Percentiles rank a stretch among this genome's conserved stretches.
Conservation (phyloP, 2,797 vertebrate species). For the Diplodus puntazzo region DNA sequence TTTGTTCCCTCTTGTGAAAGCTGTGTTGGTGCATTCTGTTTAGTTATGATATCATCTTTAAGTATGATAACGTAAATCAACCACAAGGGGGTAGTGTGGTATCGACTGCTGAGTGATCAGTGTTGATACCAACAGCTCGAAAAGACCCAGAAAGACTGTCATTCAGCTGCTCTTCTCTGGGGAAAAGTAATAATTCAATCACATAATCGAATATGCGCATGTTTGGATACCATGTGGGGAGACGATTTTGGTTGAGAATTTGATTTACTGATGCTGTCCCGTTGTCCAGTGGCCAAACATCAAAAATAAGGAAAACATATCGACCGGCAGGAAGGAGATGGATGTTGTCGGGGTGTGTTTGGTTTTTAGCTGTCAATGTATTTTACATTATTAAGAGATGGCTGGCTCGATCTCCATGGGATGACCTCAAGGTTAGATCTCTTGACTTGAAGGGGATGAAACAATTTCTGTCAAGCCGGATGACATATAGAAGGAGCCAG, state of each 20-base stretch:
- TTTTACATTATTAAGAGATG: conserved; percentile 58
- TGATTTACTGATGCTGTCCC: conserved; percentile 33
- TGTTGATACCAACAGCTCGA: conserved; percentile 22
- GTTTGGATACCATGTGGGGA: conserved; percentile 38
- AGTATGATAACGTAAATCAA: conserved; percentile 29
- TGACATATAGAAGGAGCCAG: conserved; percentile 52
- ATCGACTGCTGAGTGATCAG: conserved; percentile 43
- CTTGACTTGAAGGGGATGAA: conserved; percentile 43
- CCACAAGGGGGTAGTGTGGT: conserved; percentile 84
- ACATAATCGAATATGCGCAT: conserved; percentile 50
- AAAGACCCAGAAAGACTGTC: conserved; percentile 15
- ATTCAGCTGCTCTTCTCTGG: conserved; percentile 22
- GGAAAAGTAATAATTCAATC: conserved; percentile 44
- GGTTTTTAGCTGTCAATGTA: conserved; percentile 44
- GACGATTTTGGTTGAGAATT: conserved; percentile 40
- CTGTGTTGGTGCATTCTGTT: conserved; percentile 12
- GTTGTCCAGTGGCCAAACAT: conserved; percentile 25
- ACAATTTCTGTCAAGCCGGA: conserved; percentile 37
- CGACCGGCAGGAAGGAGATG: conserved; percentile 20
- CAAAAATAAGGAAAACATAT: conserved; percentile 44
- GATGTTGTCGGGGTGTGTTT: conserved; percentile 11
- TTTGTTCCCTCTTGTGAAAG: background rate
- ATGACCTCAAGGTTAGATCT: conserved; percentile 50
- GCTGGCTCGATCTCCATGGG: conserved; percentile 39
- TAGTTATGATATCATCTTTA: conserved; percentile 51